Percentiles rank a stretch among this genome's conserved stretches.
Evolutionary conservation across 92 coral and sea anemone species (phyloP).

Genomic region (Porites evermanni): DNA sequence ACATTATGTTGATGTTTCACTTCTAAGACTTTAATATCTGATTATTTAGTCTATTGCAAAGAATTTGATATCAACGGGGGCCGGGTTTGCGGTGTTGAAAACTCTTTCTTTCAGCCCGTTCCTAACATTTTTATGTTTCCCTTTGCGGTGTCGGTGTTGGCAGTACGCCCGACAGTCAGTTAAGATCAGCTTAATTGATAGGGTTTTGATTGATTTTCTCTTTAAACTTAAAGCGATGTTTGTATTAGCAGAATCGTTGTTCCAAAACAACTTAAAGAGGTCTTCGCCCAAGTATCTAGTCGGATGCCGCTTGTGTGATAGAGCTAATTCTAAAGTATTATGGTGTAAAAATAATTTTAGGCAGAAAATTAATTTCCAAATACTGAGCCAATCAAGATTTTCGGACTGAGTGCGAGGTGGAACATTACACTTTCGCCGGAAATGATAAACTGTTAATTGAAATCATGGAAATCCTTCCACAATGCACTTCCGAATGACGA

Average conservation of each 20-base stretch:
- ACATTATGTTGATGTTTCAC: too few relatives aligned
- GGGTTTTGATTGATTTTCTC: conserved; percentile 36
- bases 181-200: background rate
- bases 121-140: conserved; percentile 21
- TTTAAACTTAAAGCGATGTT: background rate
- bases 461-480: background rate
- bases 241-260: conserved; percentile 10
- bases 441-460: background rate
- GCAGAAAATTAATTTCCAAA: too few relatives aligned
- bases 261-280: background rate
- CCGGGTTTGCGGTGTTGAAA: conserved; percentile 12
- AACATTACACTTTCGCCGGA: conserved; percentile 10
- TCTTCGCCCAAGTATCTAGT: background rate
- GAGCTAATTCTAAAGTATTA: too few relatives aligned
- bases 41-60: background rate
- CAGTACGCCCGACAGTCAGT: background rate
- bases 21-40: background rate
- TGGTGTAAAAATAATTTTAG: too few relatives aligned
- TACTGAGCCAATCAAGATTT: background rate
- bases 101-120: conserved; percentile 3
- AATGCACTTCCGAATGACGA: conserved; percentile 6
- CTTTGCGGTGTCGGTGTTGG: background rate
- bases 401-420: background rate
- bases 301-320: background rate
- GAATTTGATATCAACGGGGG: background rate